Base-by-base conservation (phyloP, 2,888 invertebrate genomes). In the Thera obeliscata region DNA sequence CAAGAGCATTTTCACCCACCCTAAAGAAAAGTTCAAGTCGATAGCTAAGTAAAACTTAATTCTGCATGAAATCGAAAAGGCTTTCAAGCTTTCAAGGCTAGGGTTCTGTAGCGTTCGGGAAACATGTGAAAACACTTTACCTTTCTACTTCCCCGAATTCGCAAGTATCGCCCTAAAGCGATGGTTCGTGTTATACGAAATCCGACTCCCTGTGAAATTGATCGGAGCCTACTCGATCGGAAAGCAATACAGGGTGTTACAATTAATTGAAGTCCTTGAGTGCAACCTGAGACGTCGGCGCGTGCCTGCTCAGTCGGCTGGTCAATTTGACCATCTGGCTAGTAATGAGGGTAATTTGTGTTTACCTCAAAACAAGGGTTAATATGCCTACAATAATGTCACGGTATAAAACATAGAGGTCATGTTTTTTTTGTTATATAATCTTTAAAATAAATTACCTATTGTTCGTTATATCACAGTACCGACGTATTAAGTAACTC, bases 201-300 rank as follows among this genome's bases (percentile, higher is more conserved):
- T 79, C 78, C 73, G 80, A 88, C 74, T 77, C 84, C 65, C 74
- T 79, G 82, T 83, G 80, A 85, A 86, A 86, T 83, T 78, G 74
- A 81, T 85, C 78, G 73, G 84, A 84, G 83, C 70, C 69, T 67
- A 83, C 72, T 81, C 78, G 74, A 81, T 79, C 70, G 79, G 76
- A 80, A 80, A 74, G 71, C 76, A 78, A 76, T 74, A 75, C 75
- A 84, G 84, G 86, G 86, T 66, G 87, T 81, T 83, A 85, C 86
- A 91, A 91, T 91, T 89, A 91, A 90, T 78, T 89, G 89, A 90
- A 91, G 90, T 87, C 90, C 82, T 83, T 81, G 74, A 54, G 64
- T 71, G 84, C 77, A 88, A 88, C 80, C 52, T 63, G 83, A 88
- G 82, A 75, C 80, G 79, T 81, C 87, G 81, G 82, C 88, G 82